Conservation (phyloP, 2,888 invertebrate genomes). For the Pegoplata infirma region DNA sequence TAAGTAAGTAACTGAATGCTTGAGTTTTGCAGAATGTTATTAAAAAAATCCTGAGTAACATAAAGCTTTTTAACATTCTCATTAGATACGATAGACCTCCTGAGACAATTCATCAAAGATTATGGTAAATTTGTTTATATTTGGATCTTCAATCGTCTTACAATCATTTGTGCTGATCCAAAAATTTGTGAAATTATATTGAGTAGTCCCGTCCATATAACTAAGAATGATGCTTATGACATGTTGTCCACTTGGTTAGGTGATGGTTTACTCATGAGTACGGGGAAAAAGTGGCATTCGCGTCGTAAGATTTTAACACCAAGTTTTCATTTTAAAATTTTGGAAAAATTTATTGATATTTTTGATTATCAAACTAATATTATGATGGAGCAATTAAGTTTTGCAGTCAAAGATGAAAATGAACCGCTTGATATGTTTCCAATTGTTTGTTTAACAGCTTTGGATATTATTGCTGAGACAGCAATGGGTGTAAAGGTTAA, state of each 20-base stretch:
- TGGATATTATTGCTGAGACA: too few relatives aligned
- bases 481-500: too few relatives aligned
- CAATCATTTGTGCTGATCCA: slow-evolving; percentile 59
- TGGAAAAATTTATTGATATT: too few relatives aligned
- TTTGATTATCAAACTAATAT: too few relatives aligned
- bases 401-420: too few relatives aligned
- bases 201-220: slow-evolving; percentile 32
- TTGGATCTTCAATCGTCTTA: slow-evolving; percentile 61
- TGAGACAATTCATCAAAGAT: slow-evolving; percentile 18
- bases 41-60: too few relatives aligned
- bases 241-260: slow-evolving; percentile 64
- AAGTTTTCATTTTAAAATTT: slow-evolving; percentile 81
- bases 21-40: too few relatives aligned
- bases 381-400: too few relatives aligned
- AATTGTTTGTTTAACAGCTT: too few relatives aligned
- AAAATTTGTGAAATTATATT: slow-evolving; percentile 42
- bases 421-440: too few relatives aligned
- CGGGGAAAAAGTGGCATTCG: slow-evolving; percentile 81
- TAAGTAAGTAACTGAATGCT: slow-evolving; percentile 56
- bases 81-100: slow-evolving; percentile 45
- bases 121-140: slow-evolving; percentile 29
- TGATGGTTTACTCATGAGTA: slow-evolving; percentile 72
- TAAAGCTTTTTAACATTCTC: too few relatives aligned
- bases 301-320: slow-evolving; percentile 84
- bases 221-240: slow-evolving; percentile 65